Evolutionary conservation across 2,888 invertebrate genomes (phyloP), one percentile per base, ranked within the genome.

Genomic region (Agrypnus murinus): DNA sequence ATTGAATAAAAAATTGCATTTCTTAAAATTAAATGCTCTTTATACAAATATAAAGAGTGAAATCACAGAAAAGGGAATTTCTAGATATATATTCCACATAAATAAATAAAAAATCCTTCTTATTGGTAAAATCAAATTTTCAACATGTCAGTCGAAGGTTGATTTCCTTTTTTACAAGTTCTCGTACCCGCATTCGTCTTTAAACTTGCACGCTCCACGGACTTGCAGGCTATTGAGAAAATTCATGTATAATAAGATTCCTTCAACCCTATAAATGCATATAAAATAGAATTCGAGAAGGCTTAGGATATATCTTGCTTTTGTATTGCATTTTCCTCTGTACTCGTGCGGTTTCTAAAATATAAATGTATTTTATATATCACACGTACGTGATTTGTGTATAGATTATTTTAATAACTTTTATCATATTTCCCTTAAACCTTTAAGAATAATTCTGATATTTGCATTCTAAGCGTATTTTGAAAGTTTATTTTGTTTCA

Each of bases 91-190:
- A 36, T 36, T 36, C 36, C 17, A 17, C 36, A 55, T 55, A 55
- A 34, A 55, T 55, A 55, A 55, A 17, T 9, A 36, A 6, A 15
- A 9, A 34, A 40, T 40, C 40, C 25, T 25, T 38, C 38, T 10
- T 58, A 58, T 43, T 43, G 58, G 58, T 40, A 43, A 58, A 58
- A 58, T 58, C 58, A 58, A 58, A 58, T 58, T 43, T 58, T 58
- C 58, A 43, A 36, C 55, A 43, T 58, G 43, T 58, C 58, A 58
- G 58, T 15, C 58, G 43, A 36, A 38, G 19, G 17, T 58, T 58
- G 58, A 58, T 43, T 58, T 58, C 58, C 12, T 46, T 43, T 43
- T 58, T 25, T 38, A n/a, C 32, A 25, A 25, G 14, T 43, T 58
- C 58, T 43, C 40, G 40, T n/a, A 36, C 17, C 43, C 14, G 46